A percentile compares a stretch with the other conserved stretches of the same genome.
Evolutionary conservation across 2,797 vertebrate genomes (phyloP).

Genomic region (Trematomus bernacchii): DNA sequence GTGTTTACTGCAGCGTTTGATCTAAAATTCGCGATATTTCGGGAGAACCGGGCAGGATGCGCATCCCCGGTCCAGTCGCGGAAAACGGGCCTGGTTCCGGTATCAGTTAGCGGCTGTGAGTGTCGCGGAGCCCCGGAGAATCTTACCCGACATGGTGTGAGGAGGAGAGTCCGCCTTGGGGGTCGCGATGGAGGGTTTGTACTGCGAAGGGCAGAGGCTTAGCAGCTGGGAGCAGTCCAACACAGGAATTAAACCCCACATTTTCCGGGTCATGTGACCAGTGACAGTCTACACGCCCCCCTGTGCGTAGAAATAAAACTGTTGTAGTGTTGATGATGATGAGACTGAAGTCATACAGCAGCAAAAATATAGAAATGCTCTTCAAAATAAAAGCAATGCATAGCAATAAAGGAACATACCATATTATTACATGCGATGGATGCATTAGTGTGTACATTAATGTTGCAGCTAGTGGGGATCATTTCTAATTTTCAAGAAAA

Average conservation of each 20-base stretch:
- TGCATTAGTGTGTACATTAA: background rate
- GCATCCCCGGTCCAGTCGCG: constrained; percentile 41
- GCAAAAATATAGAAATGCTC: background rate
- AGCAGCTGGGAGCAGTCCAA: constrained; percentile 74
- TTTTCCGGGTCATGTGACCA: constrained; percentile 83
- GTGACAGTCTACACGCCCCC: constrained; percentile 69
- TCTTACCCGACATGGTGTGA: constrained; percentile 82
- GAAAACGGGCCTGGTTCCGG: constrained; percentile 10
- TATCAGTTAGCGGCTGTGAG: background rate
- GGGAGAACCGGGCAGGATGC: background rate
- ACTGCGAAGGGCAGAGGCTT: constrained; percentile 67
- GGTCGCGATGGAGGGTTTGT: constrained; percentile 51
- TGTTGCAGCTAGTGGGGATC: background rate
- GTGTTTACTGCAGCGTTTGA: background rate
- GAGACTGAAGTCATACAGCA: background rate
- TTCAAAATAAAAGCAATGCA: background rate
- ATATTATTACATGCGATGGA: background rate
- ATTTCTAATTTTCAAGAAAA: background rate
- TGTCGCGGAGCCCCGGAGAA: background rate
- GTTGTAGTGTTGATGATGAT: background rate
- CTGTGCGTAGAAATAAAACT: background rate
- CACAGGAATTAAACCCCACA: constrained; percentile 75
- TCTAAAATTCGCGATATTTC: constrained; percentile 25
- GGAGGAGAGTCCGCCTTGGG: constrained; percentile 35
- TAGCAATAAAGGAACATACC: background rate